Base-by-base conservation (phyloP, 2,888 invertebrate species). In the Phengaris alcon region DNA sequence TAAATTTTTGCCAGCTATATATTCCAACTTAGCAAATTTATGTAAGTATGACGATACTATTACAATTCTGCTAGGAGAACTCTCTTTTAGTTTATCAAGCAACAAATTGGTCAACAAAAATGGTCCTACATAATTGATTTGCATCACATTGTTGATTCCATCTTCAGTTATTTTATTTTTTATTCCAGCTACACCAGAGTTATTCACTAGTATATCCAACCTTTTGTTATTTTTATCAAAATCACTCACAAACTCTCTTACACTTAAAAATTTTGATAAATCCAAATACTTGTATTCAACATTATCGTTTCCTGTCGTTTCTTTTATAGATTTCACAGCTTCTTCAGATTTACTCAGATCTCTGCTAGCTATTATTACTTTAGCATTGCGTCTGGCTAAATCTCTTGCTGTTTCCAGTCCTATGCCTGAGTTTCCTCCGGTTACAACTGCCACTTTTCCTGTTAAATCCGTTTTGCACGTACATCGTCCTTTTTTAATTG, bases 341-440 rank as follows among this genome's bases (percentile, higher is more conserved):
- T 92, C 88, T 89, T 96, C 95, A 81, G 97, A 97, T 88, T 95
- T 95, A 7, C 93, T 83, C 83, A 95, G 90, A 86, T 97, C 94
- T 79, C 97, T 93, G 84, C 97, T 97, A 1, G 97, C 98, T 95
- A 98, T 96, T 76, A 91, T 82, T 44, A 93, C 88, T 83, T 94
- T 95, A 0, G 96, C 97, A 6, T 96, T 95, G 77, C 96, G 90
- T 78, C 90, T 92, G 0, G 97, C 97, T 78, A 98, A 87, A 80
- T 95, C 96, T 76, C 90, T 89, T 0, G 95, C 96, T 0, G 96
- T 96, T 88, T 97, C 97, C 84, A 95, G 95, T 2, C 98, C 97
- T 76, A 98, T 97, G 3, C 98, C 97, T 1, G 96, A 95, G 86
- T 97, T 97, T 0, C 96, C 95, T 8, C 97, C 98, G 0, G 97